These are phyloP conservation scores for Archaeoteleia sp. DNA, from an alignment of 2,888 invertebrate genomes.

Conservation along the genomic window DNA sequence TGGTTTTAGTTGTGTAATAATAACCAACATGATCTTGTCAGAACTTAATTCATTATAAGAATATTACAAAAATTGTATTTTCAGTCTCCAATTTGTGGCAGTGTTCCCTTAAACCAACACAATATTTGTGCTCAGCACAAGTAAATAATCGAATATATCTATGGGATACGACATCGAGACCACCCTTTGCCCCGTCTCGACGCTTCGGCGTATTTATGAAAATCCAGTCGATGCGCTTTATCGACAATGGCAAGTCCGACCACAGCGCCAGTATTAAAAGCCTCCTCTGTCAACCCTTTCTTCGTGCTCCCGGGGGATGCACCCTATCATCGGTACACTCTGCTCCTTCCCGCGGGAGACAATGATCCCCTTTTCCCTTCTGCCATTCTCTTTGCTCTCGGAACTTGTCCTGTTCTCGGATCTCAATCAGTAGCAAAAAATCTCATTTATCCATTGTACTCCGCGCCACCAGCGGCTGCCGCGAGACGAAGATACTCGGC, in stretches of 20 bases:
- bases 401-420: conserved; percentile 59
- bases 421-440: conserved; percentile 74
- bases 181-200: conserved; percentile 22
- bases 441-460: conserved; percentile 73
- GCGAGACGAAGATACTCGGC: conserved; percentile 38
- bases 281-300: conserved; percentile 71
- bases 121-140: no score
- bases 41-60: no score
- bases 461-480: conserved; percentile 58
- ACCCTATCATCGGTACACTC: conserved; percentile 72
- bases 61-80: no score
- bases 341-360: conserved; percentile 67
- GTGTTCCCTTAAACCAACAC: no score
- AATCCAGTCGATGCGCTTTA: conserved; percentile 70
- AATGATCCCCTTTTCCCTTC: conserved; percentile 60
- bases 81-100: no score
- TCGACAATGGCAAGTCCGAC: conserved; percentile 65
- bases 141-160: no score
- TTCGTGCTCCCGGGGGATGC: conserved; percentile 68
- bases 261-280: conserved; percentile 71
- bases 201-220: conserved; percentile 63
- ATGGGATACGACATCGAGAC: no score
- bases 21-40: no score
- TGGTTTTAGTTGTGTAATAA: no score
- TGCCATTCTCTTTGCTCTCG: conserved; percentile 40